Evolutionary conservation across 1,140 invertebrate species (phyloP).

Genomic region (Periplaneta americana): DNA sequence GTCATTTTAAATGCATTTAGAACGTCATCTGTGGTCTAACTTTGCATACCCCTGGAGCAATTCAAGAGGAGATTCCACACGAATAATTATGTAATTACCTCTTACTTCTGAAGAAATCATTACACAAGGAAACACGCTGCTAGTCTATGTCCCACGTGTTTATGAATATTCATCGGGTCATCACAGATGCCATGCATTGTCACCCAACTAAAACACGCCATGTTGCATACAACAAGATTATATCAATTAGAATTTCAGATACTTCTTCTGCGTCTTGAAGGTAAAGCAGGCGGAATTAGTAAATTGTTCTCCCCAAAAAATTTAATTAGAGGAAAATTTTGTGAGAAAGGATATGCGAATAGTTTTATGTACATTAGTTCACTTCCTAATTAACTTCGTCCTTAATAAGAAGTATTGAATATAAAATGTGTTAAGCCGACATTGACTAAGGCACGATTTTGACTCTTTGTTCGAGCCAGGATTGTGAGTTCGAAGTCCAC

Average conservation of each 20-base stretch:
- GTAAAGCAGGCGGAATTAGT: not conserved
- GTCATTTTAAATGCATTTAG: no score
- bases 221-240: not conserved
- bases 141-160: not conserved
- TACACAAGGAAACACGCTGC: not conserved
- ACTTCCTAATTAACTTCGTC: not conserved
- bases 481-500: no score
- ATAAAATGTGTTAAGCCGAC: no score
- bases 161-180: not conserved
- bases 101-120: not conserved
- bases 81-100: not conserved
- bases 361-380: not conserved
- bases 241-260: not conserved
- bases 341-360: not conserved
- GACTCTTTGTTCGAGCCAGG: no score
- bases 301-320: not conserved
- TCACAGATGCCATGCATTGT: constrained; percentile 6
- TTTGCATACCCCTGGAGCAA: not conserved
- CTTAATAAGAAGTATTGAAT: not conserved
- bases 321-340: not conserved
- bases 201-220: constrained; percentile 2
- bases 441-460: no score
- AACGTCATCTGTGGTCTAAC: no score
- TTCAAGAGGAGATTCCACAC: not conserved
- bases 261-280: not conserved